These are phyloP conservation scores for Bombyx huttoni DNA, from an alignment of 2,888 invertebrate genomes.

Conservation along the genomic window DNA sequence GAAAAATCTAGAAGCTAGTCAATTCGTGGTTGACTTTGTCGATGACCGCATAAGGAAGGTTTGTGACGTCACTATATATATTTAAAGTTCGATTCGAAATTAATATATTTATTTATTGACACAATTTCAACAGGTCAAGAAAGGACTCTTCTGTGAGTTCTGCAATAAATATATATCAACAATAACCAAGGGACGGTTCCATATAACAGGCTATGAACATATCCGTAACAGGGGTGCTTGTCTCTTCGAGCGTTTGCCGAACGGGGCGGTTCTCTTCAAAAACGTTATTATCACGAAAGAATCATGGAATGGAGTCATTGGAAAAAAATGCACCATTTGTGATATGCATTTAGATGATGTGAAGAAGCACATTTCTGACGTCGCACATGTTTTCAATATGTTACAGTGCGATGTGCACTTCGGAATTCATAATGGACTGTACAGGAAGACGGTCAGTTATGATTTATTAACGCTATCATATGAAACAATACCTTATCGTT, in stretches of 20 bases:
- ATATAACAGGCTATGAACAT: background rate
- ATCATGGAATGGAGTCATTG: background rate
- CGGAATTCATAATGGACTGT: background rate
- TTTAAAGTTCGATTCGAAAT: no score
- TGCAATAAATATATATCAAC: background rate
- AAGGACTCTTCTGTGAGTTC: background rate
- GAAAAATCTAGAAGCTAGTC: no score
- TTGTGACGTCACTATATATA: no score
- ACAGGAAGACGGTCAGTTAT: background rate
- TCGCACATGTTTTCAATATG: background rate
- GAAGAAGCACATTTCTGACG: background rate
- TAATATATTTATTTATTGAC: no score
- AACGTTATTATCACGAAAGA: background rate
- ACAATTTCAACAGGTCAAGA: background rate
- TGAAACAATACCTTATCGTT: background rate
- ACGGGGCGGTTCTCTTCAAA: background rate
- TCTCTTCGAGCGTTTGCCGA: background rate
- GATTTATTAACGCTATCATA: background rate
- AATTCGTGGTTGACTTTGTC: no score
- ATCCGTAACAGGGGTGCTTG: background rate
- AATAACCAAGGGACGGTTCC: background rate
- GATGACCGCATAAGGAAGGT: no score
- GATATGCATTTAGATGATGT: background rate
- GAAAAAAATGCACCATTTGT: background rate
- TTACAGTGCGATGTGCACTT: background rate